Percentiles rank a stretch among this genome's conserved stretches.
These are phyloP conservation scores for Morone chrysops DNA, from an alignment of 2,113 vertebrate genomes.

Conservation along the genomic window DNA sequence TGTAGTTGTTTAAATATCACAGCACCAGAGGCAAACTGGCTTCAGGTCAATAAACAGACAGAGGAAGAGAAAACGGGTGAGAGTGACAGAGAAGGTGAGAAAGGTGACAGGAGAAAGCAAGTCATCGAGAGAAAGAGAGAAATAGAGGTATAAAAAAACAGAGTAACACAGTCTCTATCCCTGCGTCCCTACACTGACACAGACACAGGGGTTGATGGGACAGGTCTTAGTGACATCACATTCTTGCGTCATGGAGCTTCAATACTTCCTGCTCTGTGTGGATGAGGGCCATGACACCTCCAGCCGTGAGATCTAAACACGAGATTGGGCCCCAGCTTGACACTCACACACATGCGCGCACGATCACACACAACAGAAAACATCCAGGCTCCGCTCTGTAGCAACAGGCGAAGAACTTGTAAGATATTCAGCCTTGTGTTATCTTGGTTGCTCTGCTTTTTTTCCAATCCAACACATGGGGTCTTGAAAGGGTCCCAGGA, in stretches of 20 bases:
- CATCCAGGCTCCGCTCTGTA: not conserved
- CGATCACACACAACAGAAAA: not conserved
- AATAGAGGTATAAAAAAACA: slow-evolving; percentile 10
- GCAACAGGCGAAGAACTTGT: not conserved
- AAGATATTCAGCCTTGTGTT: not conserved
- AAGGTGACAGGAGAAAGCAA: not conserved
- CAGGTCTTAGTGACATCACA: slow-evolving; percentile 59
- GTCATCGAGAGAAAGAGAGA: not conserved
- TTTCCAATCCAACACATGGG: not conserved
- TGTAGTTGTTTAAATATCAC: not conserved
- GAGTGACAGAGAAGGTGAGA: not conserved
- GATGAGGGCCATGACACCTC: slow-evolving; percentile 70
- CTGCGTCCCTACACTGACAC: slow-evolving; percentile 16
- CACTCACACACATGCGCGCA: not conserved
- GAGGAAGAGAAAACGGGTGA: slow-evolving; percentile 4
- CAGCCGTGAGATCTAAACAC: slow-evolving; percentile 75
- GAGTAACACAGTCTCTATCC: slow-evolving; percentile 2
- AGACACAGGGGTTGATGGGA: slow-evolving; percentile 40
- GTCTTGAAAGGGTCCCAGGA: not conserved
- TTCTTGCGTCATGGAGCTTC: slow-evolving; percentile 61
- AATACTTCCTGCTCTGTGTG: slow-evolving; percentile 73
- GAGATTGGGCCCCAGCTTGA: slow-evolving; percentile 26
- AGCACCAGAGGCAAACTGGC: not conserved
- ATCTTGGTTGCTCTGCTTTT: not conserved
- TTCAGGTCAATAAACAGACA: not conserved